Base-by-base conservation (phyloP, 2,113 vertebrate species). In the Zosterops lateralis region DNA sequence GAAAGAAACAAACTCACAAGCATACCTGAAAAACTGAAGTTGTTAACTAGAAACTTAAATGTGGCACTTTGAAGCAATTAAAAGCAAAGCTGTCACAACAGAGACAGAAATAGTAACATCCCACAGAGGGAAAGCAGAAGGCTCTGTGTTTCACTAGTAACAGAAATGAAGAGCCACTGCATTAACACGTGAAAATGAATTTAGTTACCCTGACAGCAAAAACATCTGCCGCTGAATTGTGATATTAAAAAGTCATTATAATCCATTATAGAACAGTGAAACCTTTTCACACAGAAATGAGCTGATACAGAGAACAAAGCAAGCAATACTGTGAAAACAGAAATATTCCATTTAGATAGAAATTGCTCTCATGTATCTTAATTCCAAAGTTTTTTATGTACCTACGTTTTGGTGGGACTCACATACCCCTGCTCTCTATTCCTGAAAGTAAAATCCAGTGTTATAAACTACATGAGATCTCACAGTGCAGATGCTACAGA, bases 161-260 rank as follows among this genome's bases (percentile, higher is more conserved):
- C 64, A 92, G 85, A 92, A 93, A 91, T 67, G 42, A 86, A 93
- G 79, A 90, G 83, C 74, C 93, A 78, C 72, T 89, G 61, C 38
- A 87, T 87, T 76, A 90, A 53, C 90, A 94, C 6, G 9, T 84
- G 92, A 92, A 95, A 90, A 94, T 51, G 68, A 92, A 93, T 87
- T 82, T 84, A 65, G 87, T 92, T 95, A 68, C 81, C 81, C 19
- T 72, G 79, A 91, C 75, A 87, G 89, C 70, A 95, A 84, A 94
- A 82, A 86, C 79, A 93, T 74, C 89, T 92, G 83, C 76, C 74
- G 70, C 13, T 83, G 74, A 90, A 85, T 17, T 92, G 81, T n/a
- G 64, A 51, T 66, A 74, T 84, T 74, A 75, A 92, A 66, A 91
- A 93, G 61, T 91, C 57, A 75, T 81, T 82, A 73, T n/a, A 87